phyloP scores from a whole-genome alignment of 2,113 vertebrate genomes.

The Corydoras sp. region DNA sequence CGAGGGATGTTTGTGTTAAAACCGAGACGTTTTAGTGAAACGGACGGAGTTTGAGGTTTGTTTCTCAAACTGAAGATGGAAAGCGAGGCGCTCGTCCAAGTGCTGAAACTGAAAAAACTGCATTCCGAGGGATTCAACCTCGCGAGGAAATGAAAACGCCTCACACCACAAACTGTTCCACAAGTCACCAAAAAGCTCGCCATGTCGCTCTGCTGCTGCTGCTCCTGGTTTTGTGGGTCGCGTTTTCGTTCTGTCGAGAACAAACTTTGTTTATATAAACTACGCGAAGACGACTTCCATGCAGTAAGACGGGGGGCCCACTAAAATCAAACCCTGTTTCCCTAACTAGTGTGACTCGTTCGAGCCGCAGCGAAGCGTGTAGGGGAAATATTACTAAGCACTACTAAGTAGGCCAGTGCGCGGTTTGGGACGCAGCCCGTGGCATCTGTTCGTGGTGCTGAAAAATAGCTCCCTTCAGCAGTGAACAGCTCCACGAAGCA shows the following conservation, averaged over 20 bases:
- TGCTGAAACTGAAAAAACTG: slow-evolving; percentile 66
- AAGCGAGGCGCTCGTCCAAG: slow-evolving; percentile 60
- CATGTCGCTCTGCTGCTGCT: neutral
- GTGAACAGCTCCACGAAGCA: slow-evolving; percentile 14
- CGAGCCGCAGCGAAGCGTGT: neutral
- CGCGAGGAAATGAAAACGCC: slow-evolving; percentile 1
- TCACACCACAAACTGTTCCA: neutral
- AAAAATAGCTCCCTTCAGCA: slow-evolving; percentile 47
- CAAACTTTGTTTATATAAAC: slow-evolving; percentile 38
- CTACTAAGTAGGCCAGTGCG: neutral
- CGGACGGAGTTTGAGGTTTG: slow-evolving; percentile 6
- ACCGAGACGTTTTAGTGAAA: neutral
- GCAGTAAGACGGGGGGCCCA: neutral
- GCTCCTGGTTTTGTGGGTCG: neutral
- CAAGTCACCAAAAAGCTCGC: neutral
- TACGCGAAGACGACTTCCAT: neutral
- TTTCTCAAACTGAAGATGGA: neutral
- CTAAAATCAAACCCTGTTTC: neutral
- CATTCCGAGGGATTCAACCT: slow-evolving; percentile 62
- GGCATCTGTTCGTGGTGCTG: slow-evolving; percentile 81
- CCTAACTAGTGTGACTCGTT: neutral
- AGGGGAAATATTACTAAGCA: neutral
- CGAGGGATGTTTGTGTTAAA: neutral
- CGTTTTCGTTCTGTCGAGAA: slow-evolving; percentile 1
- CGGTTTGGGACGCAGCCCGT: neutral